These are phyloP conservation scores for Harpalus rubripes DNA, from an alignment of 2,888 invertebrate species.

Conservation along the genomic window DNA sequence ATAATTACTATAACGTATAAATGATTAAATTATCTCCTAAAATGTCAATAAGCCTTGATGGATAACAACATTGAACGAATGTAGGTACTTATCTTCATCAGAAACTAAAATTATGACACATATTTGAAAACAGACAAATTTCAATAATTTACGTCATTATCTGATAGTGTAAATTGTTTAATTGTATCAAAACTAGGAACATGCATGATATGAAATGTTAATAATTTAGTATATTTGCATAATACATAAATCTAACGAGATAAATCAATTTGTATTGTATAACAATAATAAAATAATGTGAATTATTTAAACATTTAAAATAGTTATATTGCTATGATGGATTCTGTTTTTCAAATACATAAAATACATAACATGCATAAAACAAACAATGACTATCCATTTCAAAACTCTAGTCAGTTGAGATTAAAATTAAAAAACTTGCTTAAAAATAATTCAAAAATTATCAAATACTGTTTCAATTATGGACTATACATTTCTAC, in stretches of 20 bases:
- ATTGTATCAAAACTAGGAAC: neutral
- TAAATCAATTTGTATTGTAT: neutral
- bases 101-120: conserved; percentile 12
- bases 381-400: too few relatives aligned
- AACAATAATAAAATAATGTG: neutral
- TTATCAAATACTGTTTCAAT: too few relatives aligned
- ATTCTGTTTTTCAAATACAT: too few relatives aligned
- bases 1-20: conserved; percentile 21
- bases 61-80: conserved; percentile 12
- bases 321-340: too few relatives aligned
- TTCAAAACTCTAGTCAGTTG: too few relatives aligned
- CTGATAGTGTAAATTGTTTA: neutral
- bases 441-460: too few relatives aligned
- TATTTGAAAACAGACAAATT: conserved; percentile 15
- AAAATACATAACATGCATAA: too few relatives aligned
- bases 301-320: neutral
- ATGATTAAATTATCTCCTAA: conserved; percentile 26
- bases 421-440: too few relatives aligned
- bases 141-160: conserved; percentile 21
- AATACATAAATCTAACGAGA: neutral
- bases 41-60: neutral
- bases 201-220: neutral
- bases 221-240: neutral
- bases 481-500: too few relatives aligned
- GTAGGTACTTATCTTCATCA: conserved; percentile 32